Conservation (phyloP, 2,113 vertebrate species). For the Ptilonorhynchus violaceus region DNA sequence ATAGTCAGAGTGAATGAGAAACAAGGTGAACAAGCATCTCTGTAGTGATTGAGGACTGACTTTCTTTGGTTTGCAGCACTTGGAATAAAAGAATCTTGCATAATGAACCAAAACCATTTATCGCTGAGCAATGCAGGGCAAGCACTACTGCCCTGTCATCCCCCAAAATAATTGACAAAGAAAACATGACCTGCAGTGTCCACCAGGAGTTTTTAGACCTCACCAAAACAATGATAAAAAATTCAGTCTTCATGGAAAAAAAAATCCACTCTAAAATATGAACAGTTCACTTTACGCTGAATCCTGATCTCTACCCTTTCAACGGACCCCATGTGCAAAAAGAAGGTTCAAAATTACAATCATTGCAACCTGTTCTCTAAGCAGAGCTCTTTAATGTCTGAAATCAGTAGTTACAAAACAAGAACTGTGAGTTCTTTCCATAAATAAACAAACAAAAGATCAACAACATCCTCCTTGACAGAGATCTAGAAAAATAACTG, state of each 20-base stretch:
- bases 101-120: constrained; percentile 42
- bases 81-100: constrained; percentile 2
- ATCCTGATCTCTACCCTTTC: neutral
- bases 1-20: constrained; percentile 39
- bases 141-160: neutral
- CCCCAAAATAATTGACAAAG: neutral
- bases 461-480: too few relatives aligned
- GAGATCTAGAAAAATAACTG: neutral
- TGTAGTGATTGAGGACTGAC: constrained; percentile 1
- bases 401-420: neutral
- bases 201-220: neutral
- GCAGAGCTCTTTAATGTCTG: neutral
- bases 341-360: neutral
- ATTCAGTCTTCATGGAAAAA: neutral
- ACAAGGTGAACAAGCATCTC: constrained; percentile 42
- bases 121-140: neutral
- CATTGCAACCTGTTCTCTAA: neutral
- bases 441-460: neutral
- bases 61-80: constrained; percentile 17
- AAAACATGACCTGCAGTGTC: neutral
- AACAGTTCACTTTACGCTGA: neutral
- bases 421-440: neutral
- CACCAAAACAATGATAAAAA: neutral
- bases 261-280: neutral
- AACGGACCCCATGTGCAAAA: fast-evolving